phyloP scores from a whole-genome alignment of 2,113 vertebrate genomes.

The Lampris megalopsis region DNA sequence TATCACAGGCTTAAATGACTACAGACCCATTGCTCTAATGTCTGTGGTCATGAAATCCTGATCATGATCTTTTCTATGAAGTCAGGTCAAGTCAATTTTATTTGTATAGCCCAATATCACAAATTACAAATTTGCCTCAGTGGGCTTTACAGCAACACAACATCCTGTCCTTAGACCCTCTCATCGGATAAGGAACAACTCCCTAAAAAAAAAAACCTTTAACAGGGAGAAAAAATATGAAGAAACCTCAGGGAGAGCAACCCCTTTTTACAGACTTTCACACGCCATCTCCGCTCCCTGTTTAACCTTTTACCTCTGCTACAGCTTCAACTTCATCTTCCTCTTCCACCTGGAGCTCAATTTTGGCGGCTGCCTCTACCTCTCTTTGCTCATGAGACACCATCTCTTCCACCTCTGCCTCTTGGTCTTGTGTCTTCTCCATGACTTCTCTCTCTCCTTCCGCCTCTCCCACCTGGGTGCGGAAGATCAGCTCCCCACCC shows the following conservation, averaged over 20 bases:
- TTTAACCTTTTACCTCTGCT: conserved; percentile 29
- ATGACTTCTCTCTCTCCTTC: conserved; percentile 50
- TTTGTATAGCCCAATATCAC: no score
- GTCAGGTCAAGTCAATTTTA: no score
- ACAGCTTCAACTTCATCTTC: conserved; percentile 29
- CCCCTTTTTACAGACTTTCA: conserved; percentile 51
- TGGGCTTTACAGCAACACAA: no score
- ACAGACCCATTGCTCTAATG: no score
- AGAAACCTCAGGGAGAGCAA: not conserved
- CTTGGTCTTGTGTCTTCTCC: conserved; percentile 41
- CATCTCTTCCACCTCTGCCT: conserved; percentile 18
- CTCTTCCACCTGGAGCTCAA: conserved; percentile 36
- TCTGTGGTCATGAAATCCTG: no score
- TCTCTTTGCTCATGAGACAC: conserved; percentile 48
- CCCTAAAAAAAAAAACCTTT: no score
- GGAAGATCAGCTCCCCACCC: conserved; percentile 88
- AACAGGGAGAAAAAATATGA: no score
- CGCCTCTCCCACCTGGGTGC: conserved; percentile 71
- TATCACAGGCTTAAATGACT: no score
- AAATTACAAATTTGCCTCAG: no score
- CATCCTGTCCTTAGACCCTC: no score
- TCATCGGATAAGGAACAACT: no score
- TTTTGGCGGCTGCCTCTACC: conserved; percentile 19
- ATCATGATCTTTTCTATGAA: not conserved
- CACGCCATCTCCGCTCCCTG: conserved; percentile 58